Percentiles rank a stretch among this genome's conserved stretches.
Evolutionary conservation across 2,113 vertebrate genomes (phyloP).

Genomic region (Proterorhinus semilunaris): DNA sequence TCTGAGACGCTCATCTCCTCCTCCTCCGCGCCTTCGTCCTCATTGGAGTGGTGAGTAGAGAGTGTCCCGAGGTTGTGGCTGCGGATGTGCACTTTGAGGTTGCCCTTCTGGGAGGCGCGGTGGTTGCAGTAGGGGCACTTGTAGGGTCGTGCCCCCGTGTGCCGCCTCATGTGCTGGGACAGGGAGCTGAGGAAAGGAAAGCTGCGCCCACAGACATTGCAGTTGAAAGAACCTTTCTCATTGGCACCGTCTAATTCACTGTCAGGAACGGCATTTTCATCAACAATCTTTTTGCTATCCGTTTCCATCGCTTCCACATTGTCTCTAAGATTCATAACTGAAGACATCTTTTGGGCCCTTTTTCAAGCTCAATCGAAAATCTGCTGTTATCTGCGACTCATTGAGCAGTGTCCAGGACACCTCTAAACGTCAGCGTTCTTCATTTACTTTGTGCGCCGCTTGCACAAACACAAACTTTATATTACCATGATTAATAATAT

Average conservation of each 20-base stretch:
- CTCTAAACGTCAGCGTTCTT: slow-evolving; percentile 30
- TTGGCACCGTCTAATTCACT: slow-evolving; percentile 71
- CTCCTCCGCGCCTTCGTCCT: slow-evolving; percentile 74
- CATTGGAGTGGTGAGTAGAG: slow-evolving; percentile 82
- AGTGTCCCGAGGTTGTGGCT: slow-evolving; percentile 90
- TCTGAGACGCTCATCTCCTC: slow-evolving; percentile 82
- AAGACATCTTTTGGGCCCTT: slow-evolving; percentile 18
- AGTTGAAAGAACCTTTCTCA: slow-evolving; percentile 82
- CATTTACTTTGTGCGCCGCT: slow-evolving; percentile 22
- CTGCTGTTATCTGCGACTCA: slow-evolving; percentile 70
- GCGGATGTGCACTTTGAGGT: slow-evolving; percentile 94
- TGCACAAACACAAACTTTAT: slow-evolving; percentile 9
- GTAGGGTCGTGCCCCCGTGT: slow-evolving; percentile 94
- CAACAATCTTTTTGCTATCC: slow-evolving; percentile 59
- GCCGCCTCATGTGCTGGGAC: slow-evolving; percentile 95
- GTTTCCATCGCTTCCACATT: slow-evolving; percentile 68
- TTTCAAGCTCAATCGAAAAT: slow-evolving; percentile 37
- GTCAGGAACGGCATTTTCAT: slow-evolving; percentile 45
- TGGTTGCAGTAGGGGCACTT: slow-evolving; percentile 96
- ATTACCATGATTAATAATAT: slow-evolving; percentile 13
- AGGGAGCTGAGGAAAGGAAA: slow-evolving; percentile 95
- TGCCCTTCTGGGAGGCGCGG: slow-evolving; percentile 94
- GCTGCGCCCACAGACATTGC: slow-evolving; percentile 90
- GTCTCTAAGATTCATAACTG: slow-evolving; percentile 77
- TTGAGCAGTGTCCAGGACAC: slow-evolving; percentile 48